Conservation (phyloP, 1,140 invertebrate genomes). For the Reticulitermes speratus region DNA sequence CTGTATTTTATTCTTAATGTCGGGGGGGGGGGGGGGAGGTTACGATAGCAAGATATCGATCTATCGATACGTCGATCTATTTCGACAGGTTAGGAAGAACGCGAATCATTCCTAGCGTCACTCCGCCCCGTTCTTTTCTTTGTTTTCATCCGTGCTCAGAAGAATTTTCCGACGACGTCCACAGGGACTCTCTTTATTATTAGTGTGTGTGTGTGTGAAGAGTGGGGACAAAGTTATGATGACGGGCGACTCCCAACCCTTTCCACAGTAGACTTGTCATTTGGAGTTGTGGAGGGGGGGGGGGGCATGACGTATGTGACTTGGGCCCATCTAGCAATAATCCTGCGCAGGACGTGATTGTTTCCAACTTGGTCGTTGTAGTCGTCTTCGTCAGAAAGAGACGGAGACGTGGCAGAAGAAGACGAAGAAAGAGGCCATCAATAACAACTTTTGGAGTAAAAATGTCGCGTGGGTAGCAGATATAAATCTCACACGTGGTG, state of each 20-base stretch:
- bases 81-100: background rate
- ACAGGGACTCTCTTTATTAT: slow-evolving; percentile 26
- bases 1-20: background rate
- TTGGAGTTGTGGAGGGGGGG: background rate
- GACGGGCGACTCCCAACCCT: slow-evolving; percentile 3
- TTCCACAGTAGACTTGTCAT: slow-evolving; percentile 3
- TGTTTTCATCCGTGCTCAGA: background rate
- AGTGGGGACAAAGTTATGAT: slow-evolving; percentile 12
- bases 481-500: slow-evolving; percentile 36
- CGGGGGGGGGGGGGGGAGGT: background rate
- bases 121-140: background rate
- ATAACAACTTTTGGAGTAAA: slow-evolving; percentile 37
- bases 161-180: slow-evolving; percentile 16
- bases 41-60: background rate
- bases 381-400: background rate
- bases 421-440: slow-evolving; percentile 31
- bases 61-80: background rate
- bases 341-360: slow-evolving; percentile 32
- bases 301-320: slow-evolving; percentile 26
- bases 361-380: slow-evolving; percentile 23
- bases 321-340: slow-evolving; percentile 26
- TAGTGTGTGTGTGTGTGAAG: background rate
- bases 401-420: slow-evolving; percentile 19
- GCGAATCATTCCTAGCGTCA: background rate
- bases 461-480: slow-evolving; percentile 35